phyloP scores from a whole-genome alignment of 2,797 vertebrate genomes.

The Streptopelia turtur region DNA sequence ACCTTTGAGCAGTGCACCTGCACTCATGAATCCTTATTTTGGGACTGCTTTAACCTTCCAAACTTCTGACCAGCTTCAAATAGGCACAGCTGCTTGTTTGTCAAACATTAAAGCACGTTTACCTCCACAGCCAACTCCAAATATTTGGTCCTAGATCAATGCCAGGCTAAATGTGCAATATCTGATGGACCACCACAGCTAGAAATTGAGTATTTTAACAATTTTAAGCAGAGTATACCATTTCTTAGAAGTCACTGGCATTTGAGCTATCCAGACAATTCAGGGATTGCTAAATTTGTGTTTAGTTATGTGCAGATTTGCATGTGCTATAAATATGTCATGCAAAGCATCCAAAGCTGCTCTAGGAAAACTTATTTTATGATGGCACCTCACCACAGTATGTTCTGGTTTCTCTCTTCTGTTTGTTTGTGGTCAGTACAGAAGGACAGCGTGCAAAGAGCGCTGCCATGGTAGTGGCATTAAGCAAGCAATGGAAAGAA shows the following conservation, averaged over 20 bases:
- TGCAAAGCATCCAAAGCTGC: not conserved
- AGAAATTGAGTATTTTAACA: not conserved
- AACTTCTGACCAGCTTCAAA: not conserved
- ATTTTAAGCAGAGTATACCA: not conserved
- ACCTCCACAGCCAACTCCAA: not conserved
- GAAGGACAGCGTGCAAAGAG: not conserved
- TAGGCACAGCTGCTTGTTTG: not conserved
- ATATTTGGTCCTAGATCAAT: not conserved
- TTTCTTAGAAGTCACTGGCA: not conserved
- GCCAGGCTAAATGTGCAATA: not conserved
- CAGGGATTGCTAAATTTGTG: not conserved
- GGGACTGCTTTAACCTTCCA: not conserved
- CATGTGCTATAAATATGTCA: not conserved
- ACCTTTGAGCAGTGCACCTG: not conserved
- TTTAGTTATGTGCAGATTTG: not conserved
- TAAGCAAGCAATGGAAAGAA: not conserved
- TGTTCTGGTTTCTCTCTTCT: not conserved
- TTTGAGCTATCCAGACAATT: not conserved
- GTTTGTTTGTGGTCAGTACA: not conserved
- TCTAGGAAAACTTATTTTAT: not conserved
- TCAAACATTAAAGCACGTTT: not conserved
- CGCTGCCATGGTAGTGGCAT: fast-evolving
- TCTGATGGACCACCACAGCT: not conserved
- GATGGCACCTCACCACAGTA: not conserved
- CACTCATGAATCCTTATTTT: fast-evolving